Conservation (phyloP, 2,113 vertebrate genomes). For the Pelecanus crispus region DNA sequence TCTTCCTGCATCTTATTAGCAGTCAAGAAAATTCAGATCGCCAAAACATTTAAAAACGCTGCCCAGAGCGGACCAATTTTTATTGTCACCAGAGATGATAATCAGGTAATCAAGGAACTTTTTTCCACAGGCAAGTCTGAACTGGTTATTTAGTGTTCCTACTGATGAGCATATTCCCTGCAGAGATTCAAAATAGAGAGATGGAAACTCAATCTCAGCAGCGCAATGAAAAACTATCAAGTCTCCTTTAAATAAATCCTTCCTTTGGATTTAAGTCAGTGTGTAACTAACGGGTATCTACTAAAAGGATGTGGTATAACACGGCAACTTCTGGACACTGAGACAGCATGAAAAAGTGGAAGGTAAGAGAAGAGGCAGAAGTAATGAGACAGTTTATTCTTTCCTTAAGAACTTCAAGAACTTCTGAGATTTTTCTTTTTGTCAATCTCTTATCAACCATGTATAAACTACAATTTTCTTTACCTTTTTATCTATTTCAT, state of each 20-base stretch:
- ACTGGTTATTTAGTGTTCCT: neutral
- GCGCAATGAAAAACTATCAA: neutral
- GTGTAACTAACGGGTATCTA: neutral
- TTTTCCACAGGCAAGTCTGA: neutral
- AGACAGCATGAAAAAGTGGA: neutral
- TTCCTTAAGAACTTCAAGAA: neutral
- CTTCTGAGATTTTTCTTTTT: neutral
- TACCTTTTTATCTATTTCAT: neutral
- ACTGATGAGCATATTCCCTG: neutral
- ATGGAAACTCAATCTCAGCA: neutral
- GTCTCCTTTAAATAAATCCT: neutral
- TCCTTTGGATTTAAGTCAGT: neutral
- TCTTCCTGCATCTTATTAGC: constrained; percentile 18
- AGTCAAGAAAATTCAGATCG: neutral
- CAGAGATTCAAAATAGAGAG: neutral
- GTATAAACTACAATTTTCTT: neutral
- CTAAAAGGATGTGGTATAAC: neutral
- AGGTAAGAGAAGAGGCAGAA: neutral
- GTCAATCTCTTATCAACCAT: neutral
- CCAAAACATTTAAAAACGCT: neutral
- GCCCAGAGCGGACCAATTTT: neutral
- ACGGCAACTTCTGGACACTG: neutral
- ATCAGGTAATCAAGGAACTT: neutral
- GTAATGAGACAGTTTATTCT: neutral
- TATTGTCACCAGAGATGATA: neutral